A percentile compares a stretch with the other conserved stretches of the same genome.
These are phyloP conservation scores for Cyrtodaria siliqua DNA, from an alignment of 2,888 invertebrate genomes.

Conservation along the genomic window DNA sequence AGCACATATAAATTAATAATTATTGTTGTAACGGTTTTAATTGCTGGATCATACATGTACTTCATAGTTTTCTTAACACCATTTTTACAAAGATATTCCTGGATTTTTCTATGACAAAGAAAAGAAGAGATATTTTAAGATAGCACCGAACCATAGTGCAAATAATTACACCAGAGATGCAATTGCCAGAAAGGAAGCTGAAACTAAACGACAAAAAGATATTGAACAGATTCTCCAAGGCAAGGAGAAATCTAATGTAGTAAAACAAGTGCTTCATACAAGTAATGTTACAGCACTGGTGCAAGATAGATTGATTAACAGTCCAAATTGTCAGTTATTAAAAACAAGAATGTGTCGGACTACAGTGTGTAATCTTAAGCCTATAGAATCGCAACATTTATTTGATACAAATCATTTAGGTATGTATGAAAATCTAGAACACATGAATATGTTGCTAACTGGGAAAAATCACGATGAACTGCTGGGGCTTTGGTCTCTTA, in stretches of 20 bases:
- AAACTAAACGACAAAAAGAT: conserved; percentile 69
- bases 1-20: too few species aligned
- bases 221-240: conserved; percentile 13
- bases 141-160: conserved; percentile 75
- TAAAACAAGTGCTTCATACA: neutral
- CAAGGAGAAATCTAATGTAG: neutral
- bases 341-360: neutral
- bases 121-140: conserved; percentile 82
- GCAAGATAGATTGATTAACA: neutral
- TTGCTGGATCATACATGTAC: too few species aligned
- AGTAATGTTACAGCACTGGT: neutral
- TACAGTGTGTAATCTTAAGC: conserved; percentile 5
- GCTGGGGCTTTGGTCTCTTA: conserved; percentile 77
- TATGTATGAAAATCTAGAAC: conserved; percentile 68
- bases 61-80: neutral
- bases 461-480: conserved; percentile 65
- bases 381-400: conserved; percentile 20
- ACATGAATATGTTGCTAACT: conserved; percentile 72
- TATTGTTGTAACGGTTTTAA: too few species aligned
- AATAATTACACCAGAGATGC: conserved; percentile 75
- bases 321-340: neutral
- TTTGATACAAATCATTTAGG: conserved; percentile 23
- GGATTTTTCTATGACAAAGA: conserved; percentile 83
- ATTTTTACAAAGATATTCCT: conserved; percentile 75
- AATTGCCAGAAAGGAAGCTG: conserved; percentile 71